These are phyloP conservation scores for Philantomba maxwellii DNA, from an alignment of 2,113 vertebrate genomes.

Conservation along the genomic window DNA sequence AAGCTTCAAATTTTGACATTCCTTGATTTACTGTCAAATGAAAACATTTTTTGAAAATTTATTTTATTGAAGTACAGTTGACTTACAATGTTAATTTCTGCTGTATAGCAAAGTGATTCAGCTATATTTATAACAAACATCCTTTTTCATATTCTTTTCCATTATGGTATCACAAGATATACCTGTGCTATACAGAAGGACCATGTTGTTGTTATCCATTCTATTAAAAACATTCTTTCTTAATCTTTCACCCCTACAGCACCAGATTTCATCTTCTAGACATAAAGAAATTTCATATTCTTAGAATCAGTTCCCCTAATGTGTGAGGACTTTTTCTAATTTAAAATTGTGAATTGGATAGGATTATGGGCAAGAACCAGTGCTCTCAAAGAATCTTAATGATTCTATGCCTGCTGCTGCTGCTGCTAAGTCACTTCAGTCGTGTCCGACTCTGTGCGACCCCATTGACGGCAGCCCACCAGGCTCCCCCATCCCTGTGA, in stretches of 20 bases:
- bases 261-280: neutral
- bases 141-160: neutral
- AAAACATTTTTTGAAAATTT: neutral
- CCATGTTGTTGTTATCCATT: neutral
- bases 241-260: neutral
- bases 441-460: fast-evolving
- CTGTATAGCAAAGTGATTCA: neutral
- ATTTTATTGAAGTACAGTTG: neutral
- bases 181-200: neutral
- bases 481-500: neutral
- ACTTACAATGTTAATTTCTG: neutral
- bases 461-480: neutral
- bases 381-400: neutral
- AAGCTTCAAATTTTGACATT: neutral
- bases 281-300: neutral
- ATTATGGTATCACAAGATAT: neutral
- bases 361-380: neutral
- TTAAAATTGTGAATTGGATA: neutral
- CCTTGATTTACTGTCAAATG: neutral
- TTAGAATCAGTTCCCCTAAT: neutral
- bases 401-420: neutral
- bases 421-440: neutral
- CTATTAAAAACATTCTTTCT: neutral
- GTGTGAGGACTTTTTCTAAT: neutral
- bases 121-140: neutral